Percentiles rank a stretch among this genome's conserved stretches.
phyloP scores from a whole-genome alignment of 2,113 vertebrate genomes.

The Prionailurus viverrinus region DNA sequence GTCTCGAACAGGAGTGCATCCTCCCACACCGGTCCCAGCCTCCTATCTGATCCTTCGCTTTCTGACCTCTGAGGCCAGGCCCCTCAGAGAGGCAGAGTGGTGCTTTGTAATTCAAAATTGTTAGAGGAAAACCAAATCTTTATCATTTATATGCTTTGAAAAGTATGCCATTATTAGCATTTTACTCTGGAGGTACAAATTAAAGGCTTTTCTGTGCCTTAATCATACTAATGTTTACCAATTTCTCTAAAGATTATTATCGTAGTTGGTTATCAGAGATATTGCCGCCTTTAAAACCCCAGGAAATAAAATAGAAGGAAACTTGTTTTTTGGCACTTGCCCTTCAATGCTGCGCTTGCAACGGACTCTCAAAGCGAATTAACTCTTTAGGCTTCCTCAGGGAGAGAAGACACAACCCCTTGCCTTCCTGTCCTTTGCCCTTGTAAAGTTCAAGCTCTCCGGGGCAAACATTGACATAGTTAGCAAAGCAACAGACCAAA shows the following conservation, averaged over 20 bases:
- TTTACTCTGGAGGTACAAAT: constrained; percentile 51
- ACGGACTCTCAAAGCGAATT: background rate
- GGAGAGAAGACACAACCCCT: background rate
- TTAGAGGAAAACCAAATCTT: background rate
- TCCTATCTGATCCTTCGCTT: fast-evolving
- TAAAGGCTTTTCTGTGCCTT: constrained; percentile 23
- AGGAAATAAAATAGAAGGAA: background rate
- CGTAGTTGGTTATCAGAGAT: constrained; percentile 13
- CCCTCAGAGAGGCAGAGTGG: background rate
- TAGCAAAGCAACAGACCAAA: background rate
- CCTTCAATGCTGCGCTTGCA: background rate
- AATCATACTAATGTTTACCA: constrained; percentile 43
- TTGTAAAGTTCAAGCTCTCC: background rate
- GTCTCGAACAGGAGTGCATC: fast-evolving
- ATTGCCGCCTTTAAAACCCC: constrained; percentile 18
- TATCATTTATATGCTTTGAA: background rate
- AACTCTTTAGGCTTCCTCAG: background rate
- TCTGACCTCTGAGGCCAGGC: background rate
- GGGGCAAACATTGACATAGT: background rate
- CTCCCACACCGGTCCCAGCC: background rate
- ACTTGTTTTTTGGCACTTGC: background rate
- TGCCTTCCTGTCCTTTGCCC: background rate
- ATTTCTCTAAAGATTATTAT: constrained; percentile 52
- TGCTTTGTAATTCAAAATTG: background rate
- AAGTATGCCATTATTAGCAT: constrained; percentile 19